phyloP scores from a whole-genome alignment of 2,888 invertebrate genomes.

The Rhodophaea formosa region DNA sequence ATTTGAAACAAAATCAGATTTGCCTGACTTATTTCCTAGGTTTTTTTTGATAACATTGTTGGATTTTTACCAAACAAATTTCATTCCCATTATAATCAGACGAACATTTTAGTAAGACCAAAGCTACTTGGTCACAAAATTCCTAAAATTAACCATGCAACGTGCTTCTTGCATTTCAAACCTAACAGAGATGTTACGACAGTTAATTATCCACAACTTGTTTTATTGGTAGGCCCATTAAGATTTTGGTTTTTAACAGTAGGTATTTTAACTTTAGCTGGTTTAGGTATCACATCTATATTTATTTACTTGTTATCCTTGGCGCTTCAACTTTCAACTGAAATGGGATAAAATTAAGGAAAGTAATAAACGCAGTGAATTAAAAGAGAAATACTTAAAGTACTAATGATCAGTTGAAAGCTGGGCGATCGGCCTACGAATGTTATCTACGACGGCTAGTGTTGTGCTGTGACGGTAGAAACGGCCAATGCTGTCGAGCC shows the following conservation, averaged over 20 bases:
- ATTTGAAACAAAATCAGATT: neutral
- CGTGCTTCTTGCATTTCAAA: constrained; percentile 20
- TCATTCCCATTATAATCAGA: neutral
- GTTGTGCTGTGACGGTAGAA: constrained; percentile 29
- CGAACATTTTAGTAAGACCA: neutral
- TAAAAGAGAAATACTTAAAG: constrained; percentile 8
- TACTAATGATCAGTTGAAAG: constrained; percentile 11
- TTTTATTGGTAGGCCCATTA: constrained; percentile 11
- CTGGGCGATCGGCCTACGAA: constrained; percentile 9
- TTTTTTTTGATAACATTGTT: neutral
- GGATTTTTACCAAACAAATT: constrained; percentile 3
- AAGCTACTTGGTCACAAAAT: neutral
- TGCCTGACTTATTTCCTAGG: neutral
- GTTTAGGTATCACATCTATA: neutral
- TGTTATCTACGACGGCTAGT: constrained; percentile 20
- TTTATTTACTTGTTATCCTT: neutral
- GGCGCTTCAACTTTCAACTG: constrained; percentile 17
- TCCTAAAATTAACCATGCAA: constrained; percentile 21
- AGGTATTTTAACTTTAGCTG: neutral
- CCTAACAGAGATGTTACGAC: constrained; percentile 2
- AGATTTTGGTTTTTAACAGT: neutral
- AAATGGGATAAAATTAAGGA: constrained; percentile 24
- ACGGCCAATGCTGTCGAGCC: neutral
- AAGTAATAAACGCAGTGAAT: constrained; percentile 30
- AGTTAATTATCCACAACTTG: neutral